These are phyloP conservation scores for Siniperca knerii DNA, from an alignment of 2,113 vertebrate genomes.

Conservation along the genomic window DNA sequence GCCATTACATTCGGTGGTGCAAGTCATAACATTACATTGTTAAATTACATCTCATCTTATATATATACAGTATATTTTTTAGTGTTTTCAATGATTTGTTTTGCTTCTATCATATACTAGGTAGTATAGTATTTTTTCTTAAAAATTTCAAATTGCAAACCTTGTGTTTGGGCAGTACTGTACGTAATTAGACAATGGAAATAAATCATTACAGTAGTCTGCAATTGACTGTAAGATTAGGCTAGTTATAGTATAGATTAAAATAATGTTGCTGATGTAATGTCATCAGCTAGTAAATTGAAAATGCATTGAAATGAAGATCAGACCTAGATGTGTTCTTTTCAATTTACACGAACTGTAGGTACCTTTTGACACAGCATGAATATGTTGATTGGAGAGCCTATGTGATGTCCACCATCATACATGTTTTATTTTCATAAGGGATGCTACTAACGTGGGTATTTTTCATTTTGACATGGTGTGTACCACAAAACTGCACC, in stretches of 20 bases:
- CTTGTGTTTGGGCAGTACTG: background rate
- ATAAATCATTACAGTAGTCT: constrained; percentile 29
- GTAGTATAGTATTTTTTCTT: background rate
- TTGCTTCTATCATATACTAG: background rate
- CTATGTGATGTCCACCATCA: background rate
- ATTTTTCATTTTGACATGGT: constrained; percentile 20
- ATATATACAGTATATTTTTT: background rate
- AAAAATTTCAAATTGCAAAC: background rate
- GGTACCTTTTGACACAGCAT: constrained; percentile 19
- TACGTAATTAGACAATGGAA: constrained; percentile 20
- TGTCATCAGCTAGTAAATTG: background rate
- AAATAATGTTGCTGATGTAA: background rate
- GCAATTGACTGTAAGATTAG: background rate
- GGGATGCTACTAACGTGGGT: constrained; percentile 5
- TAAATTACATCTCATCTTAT: background rate
- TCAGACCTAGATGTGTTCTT: background rate
- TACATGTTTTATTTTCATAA: constrained; percentile 18
- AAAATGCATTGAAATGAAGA: background rate
- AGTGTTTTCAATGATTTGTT: background rate
- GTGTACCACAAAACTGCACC: background rate
- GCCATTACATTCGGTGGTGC: background rate
- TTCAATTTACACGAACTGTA: background rate
- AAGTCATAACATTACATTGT: background rate
- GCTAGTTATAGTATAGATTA: constrained; percentile 13
- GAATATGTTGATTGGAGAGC: constrained; percentile 5